Evolutionary conservation across 2,888 invertebrate species (phyloP), one percentile per base, ranked within the genome.

Genomic region (Hyposoter didymator): DNA sequence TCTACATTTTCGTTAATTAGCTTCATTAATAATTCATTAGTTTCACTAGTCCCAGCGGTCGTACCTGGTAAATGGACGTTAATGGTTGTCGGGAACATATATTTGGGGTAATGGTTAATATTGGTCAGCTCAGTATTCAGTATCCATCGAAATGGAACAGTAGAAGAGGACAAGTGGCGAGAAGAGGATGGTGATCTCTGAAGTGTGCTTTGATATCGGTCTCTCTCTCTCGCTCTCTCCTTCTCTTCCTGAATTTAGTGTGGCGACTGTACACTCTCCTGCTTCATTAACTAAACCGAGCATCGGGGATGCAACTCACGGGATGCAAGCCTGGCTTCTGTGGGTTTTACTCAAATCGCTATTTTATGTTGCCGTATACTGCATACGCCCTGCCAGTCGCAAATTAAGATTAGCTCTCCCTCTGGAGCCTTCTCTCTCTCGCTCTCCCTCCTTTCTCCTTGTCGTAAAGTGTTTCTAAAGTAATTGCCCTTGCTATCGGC

Each of bases 271-370:
- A 52, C 35, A 32, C 64, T 70, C 32, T 62, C 49, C 59, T 35
- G 82, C 69, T 75, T 82, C 84, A 85, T 85, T 85, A 85, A 74
- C 74, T 66, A 75, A 78, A 85, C 82, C 82, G 43, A 14, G 49
- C 47, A 78, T 64, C 32, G 72, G 70, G 43, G 70, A 32, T 45
- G 64, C 74, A 52, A 79, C 74, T 49, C 74, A n/a, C 32, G 45
- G 49, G 69, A 73, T 73, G 76, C 67, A 55, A 72, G 17, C 43
- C 66, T 35, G 52, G 52, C 62, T 76, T 79, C n/a, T 22, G 28
- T 47, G 67, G 76, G 69, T 84, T 82, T 82, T 69, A 81, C 59
- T 59, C 67, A 78, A 85, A 83, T 83, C 80, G 73, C 76, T 83
- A 69, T 80, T 83, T 74, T 75, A 80, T 76, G 62, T 76, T 45